Conservation (phyloP, 2,888 invertebrate genomes). For the Entomobrya proxima region DNA sequence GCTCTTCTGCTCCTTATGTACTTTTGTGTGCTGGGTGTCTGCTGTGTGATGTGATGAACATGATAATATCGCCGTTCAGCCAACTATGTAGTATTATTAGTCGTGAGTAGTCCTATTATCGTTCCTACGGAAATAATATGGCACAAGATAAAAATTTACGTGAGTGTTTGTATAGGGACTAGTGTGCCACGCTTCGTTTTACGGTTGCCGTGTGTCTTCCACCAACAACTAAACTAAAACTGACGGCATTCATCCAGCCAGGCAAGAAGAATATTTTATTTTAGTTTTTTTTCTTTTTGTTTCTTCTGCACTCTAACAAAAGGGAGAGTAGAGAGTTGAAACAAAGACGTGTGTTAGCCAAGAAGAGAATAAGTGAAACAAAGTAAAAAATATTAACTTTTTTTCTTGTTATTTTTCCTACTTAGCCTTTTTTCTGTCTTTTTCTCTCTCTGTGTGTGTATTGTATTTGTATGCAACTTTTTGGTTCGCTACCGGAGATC, state of each 20-base stretch:
- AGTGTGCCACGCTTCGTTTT: not conserved
- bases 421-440: not conserved
- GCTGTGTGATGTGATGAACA: constrained; percentile 18
- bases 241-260: too few species aligned
- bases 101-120: constrained; percentile 25
- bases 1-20: not conserved
- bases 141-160: constrained; percentile 8
- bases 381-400: constrained; percentile 13
- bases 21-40: not conserved
- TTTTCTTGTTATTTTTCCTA: constrained; percentile 13
- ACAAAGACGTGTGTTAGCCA: constrained; percentile 10
- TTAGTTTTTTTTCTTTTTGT: too few species aligned
- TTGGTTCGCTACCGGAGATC: not conserved
- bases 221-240: not conserved
- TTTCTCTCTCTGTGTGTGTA: too few species aligned
- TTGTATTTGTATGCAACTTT: not conserved
- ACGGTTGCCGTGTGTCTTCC: constrained; percentile 5
- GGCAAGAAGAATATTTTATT: too few species aligned
- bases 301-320: not conserved
- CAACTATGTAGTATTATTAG: not conserved
- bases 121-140: constrained; percentile 32
- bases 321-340: not conserved
- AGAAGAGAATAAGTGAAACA: not conserved
- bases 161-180: not conserved
- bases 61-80: not conserved